These are phyloP conservation scores for Coranthus polyacanthus DNA, from an alignment of 2,797 vertebrate species.

Conservation along the genomic window DNA sequence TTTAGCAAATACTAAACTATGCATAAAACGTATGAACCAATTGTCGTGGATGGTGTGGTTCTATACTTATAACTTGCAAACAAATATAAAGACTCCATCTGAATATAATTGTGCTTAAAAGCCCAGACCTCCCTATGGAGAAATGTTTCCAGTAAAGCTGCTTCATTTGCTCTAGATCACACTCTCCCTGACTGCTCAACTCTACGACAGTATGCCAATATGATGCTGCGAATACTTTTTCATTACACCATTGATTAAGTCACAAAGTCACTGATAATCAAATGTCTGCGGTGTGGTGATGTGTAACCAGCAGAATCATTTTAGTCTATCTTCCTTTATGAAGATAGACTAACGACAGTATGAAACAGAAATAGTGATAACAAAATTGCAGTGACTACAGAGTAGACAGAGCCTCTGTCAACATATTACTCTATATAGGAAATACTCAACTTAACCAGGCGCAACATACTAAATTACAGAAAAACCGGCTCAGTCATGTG, in stretches of 20 bases:
- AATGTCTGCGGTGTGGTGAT: slow-evolving; percentile 35
- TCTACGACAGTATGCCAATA: slow-evolving; percentile 80
- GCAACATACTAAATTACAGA: slow-evolving; percentile 17
- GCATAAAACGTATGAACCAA: background rate
- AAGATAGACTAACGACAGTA: no score
- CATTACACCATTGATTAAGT: slow-evolving; percentile 76
- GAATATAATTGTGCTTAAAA: slow-evolving; percentile 62
- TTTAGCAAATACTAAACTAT: no score
- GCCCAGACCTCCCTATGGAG: slow-evolving; percentile 63
- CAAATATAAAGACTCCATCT: no score
- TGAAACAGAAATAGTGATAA: background rate
- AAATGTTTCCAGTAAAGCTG: slow-evolving; percentile 63
- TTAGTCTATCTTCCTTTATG: slow-evolving; percentile 25
- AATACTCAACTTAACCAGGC: slow-evolving; percentile 20
- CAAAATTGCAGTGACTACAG: background rate
- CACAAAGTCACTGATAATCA: slow-evolving; percentile 61
- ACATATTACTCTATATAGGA: background rate
- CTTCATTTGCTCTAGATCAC: slow-evolving; percentile 67
- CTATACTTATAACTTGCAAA: slow-evolving; percentile 25
- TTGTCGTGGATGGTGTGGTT: slow-evolving; percentile 5
- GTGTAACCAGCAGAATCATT: slow-evolving; percentile 25
- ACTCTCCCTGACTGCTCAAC: slow-evolving; percentile 56
- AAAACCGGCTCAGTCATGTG: slow-evolving; percentile 55
- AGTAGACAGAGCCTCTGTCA: slow-evolving; percentile 1
- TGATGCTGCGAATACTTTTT: slow-evolving; percentile 66